Evolutionary conservation across 2,113 vertebrate genomes (phyloP).

Genomic region (Heloderma charlesbogerti): DNA sequence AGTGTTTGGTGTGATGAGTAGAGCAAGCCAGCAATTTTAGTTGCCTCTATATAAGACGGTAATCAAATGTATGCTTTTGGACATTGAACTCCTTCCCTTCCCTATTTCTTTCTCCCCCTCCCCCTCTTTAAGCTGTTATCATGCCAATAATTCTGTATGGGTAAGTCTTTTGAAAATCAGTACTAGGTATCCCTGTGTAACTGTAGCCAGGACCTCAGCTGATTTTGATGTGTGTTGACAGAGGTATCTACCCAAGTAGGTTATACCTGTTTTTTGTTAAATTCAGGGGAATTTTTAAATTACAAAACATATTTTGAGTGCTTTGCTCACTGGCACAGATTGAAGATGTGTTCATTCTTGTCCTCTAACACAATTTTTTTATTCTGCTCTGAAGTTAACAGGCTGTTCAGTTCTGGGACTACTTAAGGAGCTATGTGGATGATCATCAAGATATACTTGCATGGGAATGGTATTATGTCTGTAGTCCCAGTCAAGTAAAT

Average conservation of each 20-base stretch:
- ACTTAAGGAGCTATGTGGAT: not conserved
- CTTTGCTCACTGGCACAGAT: slow-evolving; percentile 24
- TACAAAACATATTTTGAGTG: not conserved
- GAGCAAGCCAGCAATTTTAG: slow-evolving; percentile 16
- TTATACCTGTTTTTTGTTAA: not conserved
- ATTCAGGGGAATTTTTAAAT: slow-evolving; percentile 11
- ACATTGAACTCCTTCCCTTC: fast-evolving
- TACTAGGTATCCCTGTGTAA: not conserved
- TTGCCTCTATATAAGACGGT: not conserved
- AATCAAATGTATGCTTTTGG: not conserved
- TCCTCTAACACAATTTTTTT: slow-evolving; percentile 6
- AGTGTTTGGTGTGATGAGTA: not conserved
- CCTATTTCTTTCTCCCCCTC: not conserved
- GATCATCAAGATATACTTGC: no score
- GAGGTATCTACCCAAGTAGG: slow-evolving; percentile 3
- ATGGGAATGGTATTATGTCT: not conserved
- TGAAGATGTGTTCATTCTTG: slow-evolving; percentile 34
- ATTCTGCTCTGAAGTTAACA: slow-evolving; percentile 46
- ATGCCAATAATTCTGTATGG: not conserved
- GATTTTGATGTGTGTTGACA: not conserved
- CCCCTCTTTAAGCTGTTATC: not conserved
- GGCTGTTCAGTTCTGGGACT: not conserved
- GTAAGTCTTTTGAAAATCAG: not conserved
- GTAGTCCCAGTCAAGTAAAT: slow-evolving; percentile 51
- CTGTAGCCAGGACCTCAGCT: not conserved